phyloP scores from a whole-genome alignment of 2,888 invertebrate genomes.

The Leucozona laternaria region DNA sequence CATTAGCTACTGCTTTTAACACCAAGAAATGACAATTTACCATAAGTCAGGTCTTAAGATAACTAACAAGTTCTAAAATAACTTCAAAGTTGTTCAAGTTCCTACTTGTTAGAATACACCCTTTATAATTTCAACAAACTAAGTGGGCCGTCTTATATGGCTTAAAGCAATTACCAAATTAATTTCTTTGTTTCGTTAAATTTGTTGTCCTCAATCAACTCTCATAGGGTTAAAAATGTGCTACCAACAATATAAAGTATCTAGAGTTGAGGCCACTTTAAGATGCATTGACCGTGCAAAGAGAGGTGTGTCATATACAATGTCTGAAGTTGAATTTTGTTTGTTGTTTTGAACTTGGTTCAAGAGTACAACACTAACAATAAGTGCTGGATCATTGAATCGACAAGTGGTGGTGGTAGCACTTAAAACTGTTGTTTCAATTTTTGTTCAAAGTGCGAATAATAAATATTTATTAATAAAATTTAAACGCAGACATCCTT shows the following conservation, averaged over 20 bases:
- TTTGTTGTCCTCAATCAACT: background rate
- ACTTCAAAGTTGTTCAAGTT: conserved; percentile 29
- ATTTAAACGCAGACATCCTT: background rate
- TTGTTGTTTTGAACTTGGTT: background rate
- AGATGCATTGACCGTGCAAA: conserved; percentile 62
- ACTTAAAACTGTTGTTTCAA: conserved; percentile 46
- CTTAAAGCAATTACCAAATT: background rate
- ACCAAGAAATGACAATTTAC: conserved; percentile 38
- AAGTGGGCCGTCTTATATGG: background rate
- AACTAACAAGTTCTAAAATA: background rate
- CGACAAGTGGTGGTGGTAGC: conserved; percentile 48
- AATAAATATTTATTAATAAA: background rate
- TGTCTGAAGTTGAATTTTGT: conserved; percentile 27
- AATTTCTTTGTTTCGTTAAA: background rate
- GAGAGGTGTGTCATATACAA: conserved; percentile 49
- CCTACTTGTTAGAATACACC: background rate
- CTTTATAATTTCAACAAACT: background rate
- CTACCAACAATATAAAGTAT: conserved; percentile 7
- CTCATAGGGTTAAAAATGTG: background rate
- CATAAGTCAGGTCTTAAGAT: background rate
- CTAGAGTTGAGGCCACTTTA: conserved; percentile 48
- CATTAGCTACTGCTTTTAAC: conserved; percentile 9
- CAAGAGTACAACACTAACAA: background rate
- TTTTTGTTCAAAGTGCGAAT: background rate
- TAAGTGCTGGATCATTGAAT: conserved; percentile 38